Evolutionary conservation across 2,797 vertebrate species (phyloP), one percentile per base, ranked within the genome.

Genomic region (Lycodopsis pacificus): DNA sequence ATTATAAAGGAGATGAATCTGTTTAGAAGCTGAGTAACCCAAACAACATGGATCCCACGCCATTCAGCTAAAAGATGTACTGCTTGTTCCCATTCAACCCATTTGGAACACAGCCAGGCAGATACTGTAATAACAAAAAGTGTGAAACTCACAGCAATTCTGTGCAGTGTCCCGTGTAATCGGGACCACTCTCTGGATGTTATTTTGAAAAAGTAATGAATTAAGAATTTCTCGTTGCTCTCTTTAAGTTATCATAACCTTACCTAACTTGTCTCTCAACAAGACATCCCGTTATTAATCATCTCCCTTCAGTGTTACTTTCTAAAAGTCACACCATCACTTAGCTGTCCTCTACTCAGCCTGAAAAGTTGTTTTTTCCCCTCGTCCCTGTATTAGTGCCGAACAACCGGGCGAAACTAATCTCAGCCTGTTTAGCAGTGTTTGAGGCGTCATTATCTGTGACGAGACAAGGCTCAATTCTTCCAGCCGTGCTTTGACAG

Each of bases 401-500:
- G 61, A 59, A 30, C 44, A 58, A 57, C 46, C 11, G 13, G n/a
- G 25, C 13, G 1, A 70, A 76, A 86, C 71, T 57, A 83, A 72
- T 82, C 71, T 57, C 64, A 25, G 57, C 38, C 64, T 46, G 65
- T 80, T 83, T 42, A 71, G 49, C 25, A 5, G 76, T 70, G 72
- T 79, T 58, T 67, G 53, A 51, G 11, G 65, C 64, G 4, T n/a
- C 15, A 56, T 74, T 51, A 68, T 73, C 22, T 77, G 71, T 70
- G 71, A 70, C 54, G 40, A 67, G 51, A 79, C 68, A 9, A 51
- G 62, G 49, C 75, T 78, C 48, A 58, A 36, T 48, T 59, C 48
- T 63, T 46, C 57, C 48, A 48, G 7, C 32, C 6, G 36, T 22
- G 25, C 27, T 66, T 30, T 66, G 74, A 73, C 61, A 65, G 30